Conservation (phyloP, 2,113 vertebrate genomes). For the Labrus mixtus region DNA sequence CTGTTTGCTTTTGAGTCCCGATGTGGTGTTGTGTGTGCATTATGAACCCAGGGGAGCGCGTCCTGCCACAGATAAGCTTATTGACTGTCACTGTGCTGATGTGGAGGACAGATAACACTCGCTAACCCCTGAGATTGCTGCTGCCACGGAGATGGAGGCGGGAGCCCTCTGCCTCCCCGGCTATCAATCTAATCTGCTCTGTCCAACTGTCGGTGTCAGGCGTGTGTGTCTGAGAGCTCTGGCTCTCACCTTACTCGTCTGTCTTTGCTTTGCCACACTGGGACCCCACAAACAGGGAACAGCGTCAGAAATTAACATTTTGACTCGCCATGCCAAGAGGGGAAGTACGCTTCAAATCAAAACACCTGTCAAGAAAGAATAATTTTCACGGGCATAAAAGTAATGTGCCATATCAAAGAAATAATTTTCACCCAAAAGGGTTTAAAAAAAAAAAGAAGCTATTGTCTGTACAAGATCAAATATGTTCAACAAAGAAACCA, state of each 20-base stretch:
- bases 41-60: slow-evolving; percentile 8
- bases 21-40: background rate
- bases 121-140: slow-evolving; percentile 17
- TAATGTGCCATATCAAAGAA: background rate
- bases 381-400: background rate
- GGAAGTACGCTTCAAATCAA: slow-evolving; percentile 3
- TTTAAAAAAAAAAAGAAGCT: background rate
- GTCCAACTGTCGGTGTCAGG: slow-evolving; percentile 18
- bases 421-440: slow-evolving; percentile 1
- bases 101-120: slow-evolving; percentile 55
- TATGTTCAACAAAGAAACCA: background rate
- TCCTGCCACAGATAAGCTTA: slow-evolving; percentile 37
- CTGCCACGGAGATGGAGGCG: slow-evolving; percentile 14
- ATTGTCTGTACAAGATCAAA: background rate
- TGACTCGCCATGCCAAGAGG: background rate
- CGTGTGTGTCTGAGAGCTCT: background rate
- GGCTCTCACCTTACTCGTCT: background rate
- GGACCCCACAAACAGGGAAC: background rate
- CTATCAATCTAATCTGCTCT: slow-evolving; percentile 37
- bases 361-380: slow-evolving; percentile 15
- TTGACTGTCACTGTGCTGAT: slow-evolving; percentile 55
- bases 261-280: background rate
- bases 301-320: slow-evolving; percentile 15
- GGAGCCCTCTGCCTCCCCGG: background rate
- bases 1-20: slow-evolving; percentile 7